phyloP scores from a whole-genome alignment of 1,140 invertebrate genomes.

The Apis florea region DNA sequence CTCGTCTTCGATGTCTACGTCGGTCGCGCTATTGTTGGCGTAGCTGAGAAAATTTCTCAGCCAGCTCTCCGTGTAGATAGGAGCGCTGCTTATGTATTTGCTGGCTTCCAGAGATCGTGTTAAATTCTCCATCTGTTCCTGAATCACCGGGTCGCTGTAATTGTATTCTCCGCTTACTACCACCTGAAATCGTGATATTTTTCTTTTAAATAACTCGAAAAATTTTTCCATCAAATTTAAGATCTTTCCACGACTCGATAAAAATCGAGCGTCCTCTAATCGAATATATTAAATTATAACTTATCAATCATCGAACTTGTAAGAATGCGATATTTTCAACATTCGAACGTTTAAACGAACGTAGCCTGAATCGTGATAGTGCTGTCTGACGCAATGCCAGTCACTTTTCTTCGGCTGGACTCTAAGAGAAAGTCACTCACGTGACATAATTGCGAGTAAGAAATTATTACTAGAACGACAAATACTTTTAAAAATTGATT shows the following conservation, averaged over 20 bases:
- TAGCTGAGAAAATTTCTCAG: constrained; percentile 91
- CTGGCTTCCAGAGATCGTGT: constrained; percentile 90
- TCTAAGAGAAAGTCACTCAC: constrained; percentile 67
- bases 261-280: neutral
- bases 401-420: constrained; percentile 57
- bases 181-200: constrained; percentile 82
- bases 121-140: constrained; percentile 89
- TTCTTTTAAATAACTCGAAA: no score
- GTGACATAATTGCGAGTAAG: constrained; percentile 73
- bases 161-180: constrained; percentile 91
- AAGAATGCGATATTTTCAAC: neutral
- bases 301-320: neutral
- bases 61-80: constrained; percentile 95
- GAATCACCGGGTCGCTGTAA: constrained; percentile 90
- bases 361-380: neutral
- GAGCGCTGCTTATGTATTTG: constrained; percentile 88
- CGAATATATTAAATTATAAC: neutral
- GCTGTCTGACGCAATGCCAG: constrained; percentile 56
- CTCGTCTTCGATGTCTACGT: constrained; percentile 87
- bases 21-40: constrained; percentile 86
- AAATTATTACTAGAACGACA: constrained; percentile 56
- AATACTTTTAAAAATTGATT: neutral
- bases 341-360: neutral
- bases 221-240: no score
- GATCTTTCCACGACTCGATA: no score